Conservation (phyloP, 2,797 vertebrate species). For the Pelochelys cantorii region DNA sequence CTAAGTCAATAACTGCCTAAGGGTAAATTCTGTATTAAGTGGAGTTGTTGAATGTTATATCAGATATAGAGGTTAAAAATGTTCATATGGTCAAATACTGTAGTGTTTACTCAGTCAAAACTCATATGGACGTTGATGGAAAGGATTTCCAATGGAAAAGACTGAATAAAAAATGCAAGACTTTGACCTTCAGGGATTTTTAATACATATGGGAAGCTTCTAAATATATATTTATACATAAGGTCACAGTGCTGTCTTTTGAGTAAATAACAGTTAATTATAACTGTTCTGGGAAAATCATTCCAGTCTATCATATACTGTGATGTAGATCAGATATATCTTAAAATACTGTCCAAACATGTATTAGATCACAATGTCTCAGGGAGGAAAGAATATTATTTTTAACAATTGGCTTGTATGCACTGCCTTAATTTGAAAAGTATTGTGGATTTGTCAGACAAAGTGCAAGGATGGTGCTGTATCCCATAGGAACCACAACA, state of each 20-base stretch:
- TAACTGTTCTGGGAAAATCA: not conserved
- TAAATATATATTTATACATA: not conserved
- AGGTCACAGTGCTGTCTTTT: not conserved
- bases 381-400: not conserved
- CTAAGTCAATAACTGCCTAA: not conserved
- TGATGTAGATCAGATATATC: not conserved
- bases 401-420: fast-evolving
- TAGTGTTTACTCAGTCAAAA: not conserved
- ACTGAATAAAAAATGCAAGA: not conserved
- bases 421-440: not conserved
- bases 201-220: not conserved
- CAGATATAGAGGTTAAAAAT: not conserved
- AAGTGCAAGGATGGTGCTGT: not conserved
- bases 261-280: conserved; percentile 21
- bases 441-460: not conserved
- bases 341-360: not conserved
- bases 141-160: not conserved
- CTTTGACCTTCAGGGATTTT: not conserved
- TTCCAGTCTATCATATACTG: not conserved
- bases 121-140: not conserved
- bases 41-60: not conserved
- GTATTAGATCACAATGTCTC: not conserved
- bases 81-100: not conserved
- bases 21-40: not conserved
- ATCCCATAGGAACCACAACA: not conserved